Evolutionary conservation across 2,888 invertebrate species (phyloP).

Genomic region (Mythimna pallens): DNA sequence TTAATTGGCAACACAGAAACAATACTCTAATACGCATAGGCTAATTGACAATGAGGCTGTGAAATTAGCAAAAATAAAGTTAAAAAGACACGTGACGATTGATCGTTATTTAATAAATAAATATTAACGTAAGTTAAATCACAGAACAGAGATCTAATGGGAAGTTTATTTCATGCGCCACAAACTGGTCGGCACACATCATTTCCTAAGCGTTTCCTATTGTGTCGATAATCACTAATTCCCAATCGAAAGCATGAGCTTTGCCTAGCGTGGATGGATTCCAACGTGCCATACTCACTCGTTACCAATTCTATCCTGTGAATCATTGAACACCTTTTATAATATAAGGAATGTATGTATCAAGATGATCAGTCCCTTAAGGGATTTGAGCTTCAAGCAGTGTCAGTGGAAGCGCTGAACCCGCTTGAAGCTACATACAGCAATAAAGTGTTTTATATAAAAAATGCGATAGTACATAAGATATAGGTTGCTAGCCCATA

Average conservation of each 20-base stretch:
- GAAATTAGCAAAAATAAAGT: constrained; percentile 89
- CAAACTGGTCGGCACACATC: constrained; percentile 51
- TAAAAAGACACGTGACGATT: constrained; percentile 83
- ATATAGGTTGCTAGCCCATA: constrained; percentile 58
- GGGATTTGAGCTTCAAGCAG: constrained; percentile 52
- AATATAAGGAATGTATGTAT: constrained; percentile 62
- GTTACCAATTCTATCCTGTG: constrained; percentile 49
- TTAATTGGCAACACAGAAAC: constrained; percentile 90
- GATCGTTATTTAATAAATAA: constrained; percentile 84
- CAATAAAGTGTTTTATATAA: constrained; percentile 61
- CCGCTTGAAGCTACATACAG: constrained; percentile 57
- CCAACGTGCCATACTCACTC: constrained; percentile 47
- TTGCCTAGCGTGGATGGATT: constrained; percentile 32
- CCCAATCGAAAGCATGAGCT: constrained; percentile 46
- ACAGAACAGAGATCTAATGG: constrained; percentile 76
- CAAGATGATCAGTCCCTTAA: constrained; percentile 43
- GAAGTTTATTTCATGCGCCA: constrained; percentile 41
- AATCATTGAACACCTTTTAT: constrained; percentile 58
- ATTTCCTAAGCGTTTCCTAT: constrained; percentile 45
- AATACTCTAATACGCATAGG: constrained; percentile 90
- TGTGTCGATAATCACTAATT: constrained; percentile 55
- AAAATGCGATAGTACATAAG: constrained; percentile 60
- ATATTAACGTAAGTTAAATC: constrained; percentile 80
- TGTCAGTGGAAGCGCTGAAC: constrained; percentile 11
- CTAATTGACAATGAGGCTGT: constrained; percentile 91